Evolutionary conservation across 37 sponge, comb jelly and placozoan species (phyloP).

Genomic region (Cladorhizidae sp.): DNA sequence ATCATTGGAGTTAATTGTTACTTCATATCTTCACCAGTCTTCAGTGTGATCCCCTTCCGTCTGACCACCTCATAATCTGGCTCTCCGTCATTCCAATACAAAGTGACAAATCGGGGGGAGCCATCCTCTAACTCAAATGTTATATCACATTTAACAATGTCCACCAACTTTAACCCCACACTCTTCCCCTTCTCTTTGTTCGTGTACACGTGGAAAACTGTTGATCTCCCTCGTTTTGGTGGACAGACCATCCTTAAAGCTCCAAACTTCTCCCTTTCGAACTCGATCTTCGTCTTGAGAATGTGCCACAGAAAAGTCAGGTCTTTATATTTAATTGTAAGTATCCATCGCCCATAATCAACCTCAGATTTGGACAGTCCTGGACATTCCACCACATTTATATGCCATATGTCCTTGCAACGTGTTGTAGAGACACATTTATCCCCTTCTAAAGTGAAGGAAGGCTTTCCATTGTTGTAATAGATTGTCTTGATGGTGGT

Average conservation of each 20-base stretch:
- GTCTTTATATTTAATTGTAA: neutral
- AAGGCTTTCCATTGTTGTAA: constrained; percentile 69
- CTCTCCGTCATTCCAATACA: constrained; percentile 7
- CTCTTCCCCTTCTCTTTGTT: neutral
- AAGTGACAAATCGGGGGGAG: neutral
- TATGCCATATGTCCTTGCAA: neutral
- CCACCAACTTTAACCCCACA: constrained; percentile 46
- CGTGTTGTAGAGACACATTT: neutral
- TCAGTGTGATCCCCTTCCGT: no score
- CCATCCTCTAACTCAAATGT: constrained; percentile 38
- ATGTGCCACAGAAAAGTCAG: neutral
- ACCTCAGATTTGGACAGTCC: neutral
- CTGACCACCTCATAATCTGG: neutral
- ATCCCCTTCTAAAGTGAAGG: constrained; percentile 2
- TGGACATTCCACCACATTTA: neutral
- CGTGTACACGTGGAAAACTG: neutral
- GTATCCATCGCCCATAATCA: neutral
- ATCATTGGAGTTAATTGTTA: no score
- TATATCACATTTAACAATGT: constrained; percentile 43
- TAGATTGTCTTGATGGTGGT: constrained; percentile 40
- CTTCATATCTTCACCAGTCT: no score
- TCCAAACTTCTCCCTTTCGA: neutral
- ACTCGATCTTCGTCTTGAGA: neutral
- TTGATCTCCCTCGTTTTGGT: neutral
- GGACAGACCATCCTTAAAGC: neutral